Conservation (phyloP, 2,113 vertebrate species). For the Zeus faber region DNA sequence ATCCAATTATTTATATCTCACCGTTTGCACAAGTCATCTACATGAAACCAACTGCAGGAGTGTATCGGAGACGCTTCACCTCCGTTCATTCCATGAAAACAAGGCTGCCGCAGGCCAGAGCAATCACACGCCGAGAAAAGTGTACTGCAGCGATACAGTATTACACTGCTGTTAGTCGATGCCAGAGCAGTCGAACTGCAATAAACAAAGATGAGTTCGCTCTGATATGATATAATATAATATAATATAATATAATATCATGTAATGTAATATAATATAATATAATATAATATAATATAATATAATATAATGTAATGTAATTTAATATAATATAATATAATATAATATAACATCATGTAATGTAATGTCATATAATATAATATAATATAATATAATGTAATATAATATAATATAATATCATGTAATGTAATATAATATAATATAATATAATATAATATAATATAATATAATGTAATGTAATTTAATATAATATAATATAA, state of each 20-base stretch:
- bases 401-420: too few relatives aligned
- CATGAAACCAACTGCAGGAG: too few relatives aligned
- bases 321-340: not conserved
- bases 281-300: too few relatives aligned
- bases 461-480: too few relatives aligned
- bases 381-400: too few relatives aligned
- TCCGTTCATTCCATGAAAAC: conserved; percentile 60
- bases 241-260: not conserved
- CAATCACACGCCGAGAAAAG: conserved; percentile 38
- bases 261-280: not conserved
- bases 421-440: too few relatives aligned
- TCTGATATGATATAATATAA: not conserved
- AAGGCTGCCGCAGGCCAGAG: conserved; percentile 48
- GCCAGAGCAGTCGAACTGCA: conserved; percentile 38
- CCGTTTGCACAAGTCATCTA: too few relatives aligned
- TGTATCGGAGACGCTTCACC: too few relatives aligned
- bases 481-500: too few relatives aligned
- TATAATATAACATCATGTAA: not conserved
- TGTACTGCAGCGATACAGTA: too few relatives aligned
- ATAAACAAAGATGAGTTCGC: not conserved
- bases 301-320: not conserved
- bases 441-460: too few relatives aligned
- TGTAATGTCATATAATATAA: too few relatives aligned
- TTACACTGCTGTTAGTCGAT: conserved; percentile 23
- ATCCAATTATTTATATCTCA: conserved; percentile 13